A percentile compares a stretch with the other conserved stretches of the same genome.
phyloP scores from a whole-genome alignment of 2,797 vertebrate species.

The Sebastes vulpes region DNA sequence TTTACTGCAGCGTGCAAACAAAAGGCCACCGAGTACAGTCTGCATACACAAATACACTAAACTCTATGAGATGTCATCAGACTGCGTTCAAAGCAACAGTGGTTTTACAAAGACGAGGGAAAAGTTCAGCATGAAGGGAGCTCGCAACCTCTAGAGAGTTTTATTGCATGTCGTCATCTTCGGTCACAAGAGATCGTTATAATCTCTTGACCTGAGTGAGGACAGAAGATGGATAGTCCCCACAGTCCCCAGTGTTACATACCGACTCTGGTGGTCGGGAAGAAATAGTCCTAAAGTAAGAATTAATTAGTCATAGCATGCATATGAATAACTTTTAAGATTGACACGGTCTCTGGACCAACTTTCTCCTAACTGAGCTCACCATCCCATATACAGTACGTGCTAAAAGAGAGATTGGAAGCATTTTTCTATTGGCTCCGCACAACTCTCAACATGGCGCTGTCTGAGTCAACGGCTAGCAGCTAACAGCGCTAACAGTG shows the following conservation, averaged over 20 bases:
- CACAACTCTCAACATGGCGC: neutral
- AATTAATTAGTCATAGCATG: neutral
- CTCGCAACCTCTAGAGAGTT: neutral
- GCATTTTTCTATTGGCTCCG: neutral
- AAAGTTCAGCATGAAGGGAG: slow-evolving; percentile 5
- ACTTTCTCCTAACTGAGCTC: too few species aligned
- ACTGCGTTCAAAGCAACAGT: slow-evolving; percentile 17
- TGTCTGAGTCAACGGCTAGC: neutral
- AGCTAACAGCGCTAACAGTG: neutral
- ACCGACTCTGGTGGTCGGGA: neutral
- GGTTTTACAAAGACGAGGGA: neutral
- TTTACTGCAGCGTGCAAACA: neutral
- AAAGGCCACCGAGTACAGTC: neutral
- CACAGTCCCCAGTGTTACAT: neutral
- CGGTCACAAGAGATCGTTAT: slow-evolving; percentile 11
- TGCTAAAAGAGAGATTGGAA: too few species aligned
- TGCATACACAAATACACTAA: neutral
- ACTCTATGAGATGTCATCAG: neutral
- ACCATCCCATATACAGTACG: too few species aligned
- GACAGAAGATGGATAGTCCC: neutral
- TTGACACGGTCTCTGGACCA: neutral
- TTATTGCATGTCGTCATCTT: slow-evolving; percentile 27
- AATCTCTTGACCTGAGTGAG: slow-evolving; percentile 8
- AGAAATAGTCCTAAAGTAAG: neutral
- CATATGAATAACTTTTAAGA: neutral